Evolutionary conservation across 2,888 invertebrate species (phyloP).

Genomic region (Cephus runcator): DNA sequence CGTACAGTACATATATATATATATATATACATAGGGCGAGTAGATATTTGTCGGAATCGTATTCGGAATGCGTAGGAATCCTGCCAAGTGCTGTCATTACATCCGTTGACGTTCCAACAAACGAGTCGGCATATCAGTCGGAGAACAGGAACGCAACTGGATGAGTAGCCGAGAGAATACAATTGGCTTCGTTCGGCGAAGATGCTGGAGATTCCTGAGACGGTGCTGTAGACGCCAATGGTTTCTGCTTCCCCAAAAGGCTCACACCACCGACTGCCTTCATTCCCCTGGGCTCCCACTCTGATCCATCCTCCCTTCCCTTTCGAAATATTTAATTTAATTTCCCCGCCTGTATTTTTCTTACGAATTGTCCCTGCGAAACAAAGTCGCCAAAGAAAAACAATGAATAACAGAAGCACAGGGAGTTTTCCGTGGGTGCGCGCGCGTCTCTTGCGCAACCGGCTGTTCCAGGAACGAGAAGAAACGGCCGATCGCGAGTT

Average conservation of each 20-base stretch:
- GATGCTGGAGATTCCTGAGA: no score
- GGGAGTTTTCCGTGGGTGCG: not conserved
- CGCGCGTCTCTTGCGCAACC: no score
- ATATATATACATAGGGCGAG: no score
- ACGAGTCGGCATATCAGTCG: not conserved
- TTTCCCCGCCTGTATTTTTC: not conserved
- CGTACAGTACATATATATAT: no score
- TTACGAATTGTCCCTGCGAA: not conserved
- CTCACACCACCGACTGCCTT: not conserved
- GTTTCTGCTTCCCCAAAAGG: not conserved
- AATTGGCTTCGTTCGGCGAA: not conserved
- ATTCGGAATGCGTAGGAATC: not conserved
- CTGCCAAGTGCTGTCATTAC: not conserved
- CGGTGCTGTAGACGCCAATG: not conserved
- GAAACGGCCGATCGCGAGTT: not conserved
- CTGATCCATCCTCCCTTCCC: not conserved
- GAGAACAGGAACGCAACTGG: not conserved
- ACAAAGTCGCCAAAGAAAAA: not conserved
- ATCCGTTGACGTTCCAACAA: not conserved
- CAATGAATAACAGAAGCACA: not conserved
- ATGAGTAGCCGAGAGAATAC: not conserved
- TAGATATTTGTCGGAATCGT: not conserved
- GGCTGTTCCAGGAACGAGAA: not conserved
- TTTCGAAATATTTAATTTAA: slow-evolving; percentile 4
- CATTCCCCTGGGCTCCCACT: not conserved